These are phyloP conservation scores for Semnornis frantzii DNA, from an alignment of 2,113 vertebrate genomes.

Conservation along the genomic window DNA sequence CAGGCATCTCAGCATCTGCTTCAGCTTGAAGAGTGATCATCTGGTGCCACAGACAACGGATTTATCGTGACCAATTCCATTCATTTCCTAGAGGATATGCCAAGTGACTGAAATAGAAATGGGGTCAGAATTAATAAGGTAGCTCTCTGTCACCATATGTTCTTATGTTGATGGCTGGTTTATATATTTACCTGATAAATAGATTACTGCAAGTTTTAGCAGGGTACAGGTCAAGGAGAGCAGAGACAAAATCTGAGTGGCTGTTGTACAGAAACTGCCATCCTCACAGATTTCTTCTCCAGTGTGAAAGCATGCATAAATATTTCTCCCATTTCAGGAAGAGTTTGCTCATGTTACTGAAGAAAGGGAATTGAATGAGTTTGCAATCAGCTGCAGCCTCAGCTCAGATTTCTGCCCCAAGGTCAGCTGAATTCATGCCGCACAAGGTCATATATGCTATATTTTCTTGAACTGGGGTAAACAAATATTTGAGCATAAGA, in stretches of 20 bases:
- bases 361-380: background rate
- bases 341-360: background rate
- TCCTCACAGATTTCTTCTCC: background rate
- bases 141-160: slow-evolving; percentile 18
- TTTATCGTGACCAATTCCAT: slow-evolving; percentile 34
- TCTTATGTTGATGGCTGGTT: background rate
- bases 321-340: background rate
- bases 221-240: background rate
- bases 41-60: background rate
- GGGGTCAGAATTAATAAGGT: slow-evolving; percentile 44
- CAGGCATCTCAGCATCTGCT: background rate
- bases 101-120: slow-evolving; percentile 56
- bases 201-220: slow-evolving; percentile 5
- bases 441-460: background rate
- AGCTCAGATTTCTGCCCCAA: background rate
- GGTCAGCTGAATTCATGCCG: background rate
- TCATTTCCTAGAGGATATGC: slow-evolving; percentile 33
- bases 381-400: background rate
- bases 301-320: background rate
- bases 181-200: slow-evolving; percentile 33
- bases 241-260: background rate
- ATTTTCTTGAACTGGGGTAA: background rate
- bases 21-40: slow-evolving; percentile 42
- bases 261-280: background rate
- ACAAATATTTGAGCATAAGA: background rate